Percentiles rank a stretch among this genome's conserved stretches.
phyloP scores from a whole-genome alignment of 2,113 vertebrate genomes.

The Scolopax mira region DNA sequence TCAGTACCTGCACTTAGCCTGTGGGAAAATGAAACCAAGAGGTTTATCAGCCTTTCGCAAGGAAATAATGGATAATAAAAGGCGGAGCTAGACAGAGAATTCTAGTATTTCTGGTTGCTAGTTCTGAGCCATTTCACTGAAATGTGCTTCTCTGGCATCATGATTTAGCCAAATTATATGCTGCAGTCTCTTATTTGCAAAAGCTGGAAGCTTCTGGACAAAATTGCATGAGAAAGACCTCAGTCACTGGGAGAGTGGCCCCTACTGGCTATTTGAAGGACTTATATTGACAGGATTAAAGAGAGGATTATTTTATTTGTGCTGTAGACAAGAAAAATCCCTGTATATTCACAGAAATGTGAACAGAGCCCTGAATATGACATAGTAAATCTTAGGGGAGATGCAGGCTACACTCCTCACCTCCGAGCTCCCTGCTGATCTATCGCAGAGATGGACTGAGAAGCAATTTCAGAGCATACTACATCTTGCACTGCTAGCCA shows the following conservation, averaged over 20 bases:
- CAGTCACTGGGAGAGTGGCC: neutral
- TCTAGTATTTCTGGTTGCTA: neutral
- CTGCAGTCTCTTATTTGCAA: neutral
- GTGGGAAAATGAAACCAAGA: neutral
- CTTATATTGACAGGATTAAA: neutral
- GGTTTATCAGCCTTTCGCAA: neutral
- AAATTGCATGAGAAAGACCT: neutral
- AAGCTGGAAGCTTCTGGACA: neutral
- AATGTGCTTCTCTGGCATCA: neutral
- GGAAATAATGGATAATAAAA: neutral
- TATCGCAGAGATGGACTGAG: neutral
- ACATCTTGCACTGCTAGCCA: neutral
- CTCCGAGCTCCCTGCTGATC: conserved; percentile 12
- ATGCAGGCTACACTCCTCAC: neutral
- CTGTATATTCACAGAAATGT: conserved; percentile 14
- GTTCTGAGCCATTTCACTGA: neutral
- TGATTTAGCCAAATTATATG: neutral
- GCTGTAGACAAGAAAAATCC: conserved; percentile 8
- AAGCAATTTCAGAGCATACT: neutral
- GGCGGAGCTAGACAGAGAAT: neutral
- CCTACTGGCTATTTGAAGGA: neutral
- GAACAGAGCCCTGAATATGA: neutral
- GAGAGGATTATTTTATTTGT: neutral
- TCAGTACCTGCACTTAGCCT: neutral
- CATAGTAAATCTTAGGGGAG: neutral